Conservation (phyloP, 2,797 vertebrate species). For the Tympanoctomys barrerae region DNA sequence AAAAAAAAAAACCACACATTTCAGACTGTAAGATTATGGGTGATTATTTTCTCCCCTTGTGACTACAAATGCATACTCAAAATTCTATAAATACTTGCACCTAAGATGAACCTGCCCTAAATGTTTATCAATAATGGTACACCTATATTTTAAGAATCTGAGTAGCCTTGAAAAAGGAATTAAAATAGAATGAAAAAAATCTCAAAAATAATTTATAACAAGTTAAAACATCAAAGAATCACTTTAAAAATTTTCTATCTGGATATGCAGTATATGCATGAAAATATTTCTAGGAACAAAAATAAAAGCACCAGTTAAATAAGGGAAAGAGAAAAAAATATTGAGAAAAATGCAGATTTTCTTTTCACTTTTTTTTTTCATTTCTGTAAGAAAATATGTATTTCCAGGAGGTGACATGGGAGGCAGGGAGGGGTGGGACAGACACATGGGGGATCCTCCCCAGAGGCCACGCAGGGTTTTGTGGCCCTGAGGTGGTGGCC, state of each 20-base stretch:
- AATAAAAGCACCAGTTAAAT: neutral
- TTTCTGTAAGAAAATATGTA: no score
- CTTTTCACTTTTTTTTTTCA: neutral
- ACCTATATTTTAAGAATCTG: conserved; percentile 28
- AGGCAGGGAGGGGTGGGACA: no score
- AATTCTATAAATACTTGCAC: conserved; percentile 28
- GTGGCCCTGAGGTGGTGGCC: no score
- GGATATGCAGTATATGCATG: conserved; percentile 6
- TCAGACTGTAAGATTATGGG: neutral
- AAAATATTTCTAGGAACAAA: conserved; percentile 40
- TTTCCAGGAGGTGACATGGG: no score
- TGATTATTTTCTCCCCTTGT: neutral
- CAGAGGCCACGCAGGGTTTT: no score
- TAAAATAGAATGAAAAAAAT: conserved; percentile 33
- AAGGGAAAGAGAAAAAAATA: neutral
- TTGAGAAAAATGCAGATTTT: neutral
- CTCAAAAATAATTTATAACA: conserved; percentile 37
- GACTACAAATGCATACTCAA: neutral
- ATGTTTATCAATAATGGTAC: neutral
- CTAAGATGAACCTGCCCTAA: conserved; percentile 23
- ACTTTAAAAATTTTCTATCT: neutral
- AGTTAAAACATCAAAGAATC: neutral
- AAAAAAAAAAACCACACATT: neutral
- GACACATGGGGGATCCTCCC: no score
- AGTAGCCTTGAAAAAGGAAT: neutral